Evolutionary conservation across 1,140 invertebrate genomes (phyloP), one percentile per base, ranked within the genome.

Genomic region (Saccostrea echinata): DNA sequence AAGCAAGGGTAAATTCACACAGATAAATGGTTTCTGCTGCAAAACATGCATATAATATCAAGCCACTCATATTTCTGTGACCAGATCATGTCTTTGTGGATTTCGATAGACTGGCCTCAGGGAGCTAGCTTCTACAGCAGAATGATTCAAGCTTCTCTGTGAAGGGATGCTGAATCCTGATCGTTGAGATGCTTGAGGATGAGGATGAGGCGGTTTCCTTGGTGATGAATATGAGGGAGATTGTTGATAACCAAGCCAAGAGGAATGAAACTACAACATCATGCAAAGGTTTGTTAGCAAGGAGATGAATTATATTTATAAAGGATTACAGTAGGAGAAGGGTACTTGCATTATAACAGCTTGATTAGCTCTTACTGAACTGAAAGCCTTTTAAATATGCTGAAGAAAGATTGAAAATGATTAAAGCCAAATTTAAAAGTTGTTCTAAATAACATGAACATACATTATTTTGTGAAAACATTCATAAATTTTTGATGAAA

Each of bases 11-110:
- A 30, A 76, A 16, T 6, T 76, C 27, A 27, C 68, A 33, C 11
- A 33, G 24, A 27, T 30, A 33, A 76, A 76, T 33, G 68, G 27
- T 30, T 11, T 76, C 68, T 16, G 11, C 68, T 76, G 24, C n/a
- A 18, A 30, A 30, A 27, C 68, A 76, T 30, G 68, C 68, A 43
- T 64, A 64, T 61, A 35, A 76, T 30, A 76, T 76, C 24, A 76
- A 76, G 68, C 68, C 68, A 27, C 68, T 83, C 43, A 83, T 52
- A 83, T 83, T 83, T 83, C 81, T 53, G 81, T 83, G 81, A 83
- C 81, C 52, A 83, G 24, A 12, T 83, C 81, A n/a, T 53, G 35
- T 52, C 52, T 51, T n/a, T 83, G 81, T 52, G 35, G 30, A 83
- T 24, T 24, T 27, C 35, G 35, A 24, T 51, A 51, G 1, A 52